A percentile compares a stretch with the other conserved stretches of the same genome.
These are phyloP conservation scores for Zeus faber DNA, from an alignment of 2,113 vertebrate genomes.

Conservation along the genomic window DNA sequence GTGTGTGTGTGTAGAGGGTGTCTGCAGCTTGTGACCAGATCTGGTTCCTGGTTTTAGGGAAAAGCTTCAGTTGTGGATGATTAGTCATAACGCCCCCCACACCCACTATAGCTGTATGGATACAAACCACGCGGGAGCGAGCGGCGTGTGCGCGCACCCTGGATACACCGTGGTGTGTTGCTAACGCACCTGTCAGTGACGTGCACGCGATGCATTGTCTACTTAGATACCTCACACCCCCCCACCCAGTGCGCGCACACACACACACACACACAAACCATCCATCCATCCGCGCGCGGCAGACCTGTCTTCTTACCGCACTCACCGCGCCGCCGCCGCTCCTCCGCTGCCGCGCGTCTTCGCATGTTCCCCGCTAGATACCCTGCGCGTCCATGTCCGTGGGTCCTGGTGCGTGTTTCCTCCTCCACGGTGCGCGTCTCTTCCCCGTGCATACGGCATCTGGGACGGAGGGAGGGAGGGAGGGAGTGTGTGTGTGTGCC, in stretches of 20 bases:
- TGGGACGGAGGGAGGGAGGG: neutral
- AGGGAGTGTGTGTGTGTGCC: neutral
- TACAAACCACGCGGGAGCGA: no score
- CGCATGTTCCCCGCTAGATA: no score
- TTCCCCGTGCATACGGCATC: neutral
- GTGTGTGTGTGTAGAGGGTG: no score
- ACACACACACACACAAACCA: conserved; percentile 4
- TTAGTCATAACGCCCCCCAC: no score
- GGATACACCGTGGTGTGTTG: conserved; percentile 51
- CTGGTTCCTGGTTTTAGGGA: no score
- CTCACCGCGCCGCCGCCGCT: no score
- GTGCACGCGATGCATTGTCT: conserved; percentile 36
- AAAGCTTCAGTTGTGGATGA: no score
- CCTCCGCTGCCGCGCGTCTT: no score
- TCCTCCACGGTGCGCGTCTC: neutral
- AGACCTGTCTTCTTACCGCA: neutral
- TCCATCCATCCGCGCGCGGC: neutral
- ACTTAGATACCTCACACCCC: conserved; percentile 32
- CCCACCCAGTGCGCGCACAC: conserved; percentile 10
- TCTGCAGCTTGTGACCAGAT: no score
- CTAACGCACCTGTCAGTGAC: conserved; percentile 67
- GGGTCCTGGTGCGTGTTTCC: neutral
- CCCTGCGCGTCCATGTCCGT: neutral
- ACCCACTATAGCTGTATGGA: no score
- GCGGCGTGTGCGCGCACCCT: conserved; percentile 45